phyloP scores from a whole-genome alignment of 2,113 vertebrate species.

The Etheostoma cragini region DNA sequence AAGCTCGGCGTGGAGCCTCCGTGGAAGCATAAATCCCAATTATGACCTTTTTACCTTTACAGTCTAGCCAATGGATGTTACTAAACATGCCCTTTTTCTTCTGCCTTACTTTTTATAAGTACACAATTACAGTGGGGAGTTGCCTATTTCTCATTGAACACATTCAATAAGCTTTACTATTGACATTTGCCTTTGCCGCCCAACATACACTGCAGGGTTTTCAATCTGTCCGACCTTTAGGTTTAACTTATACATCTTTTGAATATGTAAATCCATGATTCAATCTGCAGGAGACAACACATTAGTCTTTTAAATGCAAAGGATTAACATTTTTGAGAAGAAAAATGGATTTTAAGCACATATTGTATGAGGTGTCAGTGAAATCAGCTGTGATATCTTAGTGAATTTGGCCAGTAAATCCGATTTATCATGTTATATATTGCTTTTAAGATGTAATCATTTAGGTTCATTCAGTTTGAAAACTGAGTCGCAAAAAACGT shows the following conservation, averaged over 20 bases:
- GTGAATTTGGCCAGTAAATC: constrained; percentile 3
- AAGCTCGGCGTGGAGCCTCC: too few relatives aligned
- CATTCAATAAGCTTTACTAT: not conserved
- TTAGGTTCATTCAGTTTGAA: too few relatives aligned
- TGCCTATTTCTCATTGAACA: not conserved
- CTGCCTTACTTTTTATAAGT: constrained; percentile 8
- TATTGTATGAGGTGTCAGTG: not conserved
- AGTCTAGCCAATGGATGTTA: constrained; percentile 8
- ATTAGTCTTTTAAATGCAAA: not conserved
- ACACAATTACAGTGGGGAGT: not conserved
- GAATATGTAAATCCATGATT: not conserved
- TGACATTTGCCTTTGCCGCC: not conserved
- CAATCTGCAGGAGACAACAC: not conserved
- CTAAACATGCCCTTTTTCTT: constrained; percentile 31
- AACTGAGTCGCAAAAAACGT: not conserved
- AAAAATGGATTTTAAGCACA: constrained; percentile 33
- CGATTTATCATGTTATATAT: constrained; percentile 1
- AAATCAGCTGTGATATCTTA: not conserved
- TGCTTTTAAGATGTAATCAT: constrained; percentile 41
- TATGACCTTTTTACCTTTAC: constrained; percentile 3
- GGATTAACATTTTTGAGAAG: not conserved
- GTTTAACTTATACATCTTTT: not conserved
- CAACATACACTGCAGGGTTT: not conserved
- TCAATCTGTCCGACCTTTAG: not conserved
- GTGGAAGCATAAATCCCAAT: too few relatives aligned